Evolutionary conservation across 2,888 invertebrate genomes (phyloP).

Genomic region (Melitaea athalia): DNA sequence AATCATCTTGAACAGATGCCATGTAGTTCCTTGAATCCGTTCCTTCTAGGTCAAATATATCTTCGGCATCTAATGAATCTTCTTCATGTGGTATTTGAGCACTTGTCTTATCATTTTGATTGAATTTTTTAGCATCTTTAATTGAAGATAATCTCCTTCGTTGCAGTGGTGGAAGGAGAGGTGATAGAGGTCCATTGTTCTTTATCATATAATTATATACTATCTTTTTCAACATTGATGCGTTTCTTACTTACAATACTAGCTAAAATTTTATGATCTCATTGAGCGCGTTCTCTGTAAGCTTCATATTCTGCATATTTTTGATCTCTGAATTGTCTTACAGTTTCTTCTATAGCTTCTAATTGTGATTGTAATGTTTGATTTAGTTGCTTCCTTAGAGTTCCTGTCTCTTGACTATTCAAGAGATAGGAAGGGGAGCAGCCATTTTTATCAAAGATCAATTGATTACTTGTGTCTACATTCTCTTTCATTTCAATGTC

Average conservation of each 20-base stretch:
- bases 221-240: constrained; percentile 54
- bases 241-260: constrained; percentile 75
- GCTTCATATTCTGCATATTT: constrained; percentile 89
- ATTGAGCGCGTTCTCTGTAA: constrained; percentile 87
- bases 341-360: constrained; percentile 87
- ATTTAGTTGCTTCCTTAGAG: constrained; percentile 85
- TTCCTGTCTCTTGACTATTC: constrained; percentile 81
- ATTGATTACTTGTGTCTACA: constrained; percentile 69
- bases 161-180: constrained; percentile 71
- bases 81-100: constrained; percentile 68
- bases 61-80: constrained; percentile 85
- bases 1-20: constrained; percentile 85
- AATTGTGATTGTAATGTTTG: constrained; percentile 87
- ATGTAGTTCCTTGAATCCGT: constrained; percentile 79
- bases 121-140: constrained; percentile 75
- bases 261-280: constrained; percentile 86
- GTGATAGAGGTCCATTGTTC: constrained; percentile 72
- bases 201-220: constrained; percentile 57
- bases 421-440: constrained; percentile 78
- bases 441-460: constrained; percentile 59
- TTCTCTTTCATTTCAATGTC: constrained; percentile 79
- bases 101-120: constrained; percentile 61
- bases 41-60: constrained; percentile 90
- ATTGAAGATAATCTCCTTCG: constrained; percentile 78
- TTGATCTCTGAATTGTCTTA: constrained; percentile 88